These are phyloP conservation scores for Rhabdomys dilectus DNA, from an alignment of 2,113 vertebrate genomes.

Conservation along the genomic window DNA sequence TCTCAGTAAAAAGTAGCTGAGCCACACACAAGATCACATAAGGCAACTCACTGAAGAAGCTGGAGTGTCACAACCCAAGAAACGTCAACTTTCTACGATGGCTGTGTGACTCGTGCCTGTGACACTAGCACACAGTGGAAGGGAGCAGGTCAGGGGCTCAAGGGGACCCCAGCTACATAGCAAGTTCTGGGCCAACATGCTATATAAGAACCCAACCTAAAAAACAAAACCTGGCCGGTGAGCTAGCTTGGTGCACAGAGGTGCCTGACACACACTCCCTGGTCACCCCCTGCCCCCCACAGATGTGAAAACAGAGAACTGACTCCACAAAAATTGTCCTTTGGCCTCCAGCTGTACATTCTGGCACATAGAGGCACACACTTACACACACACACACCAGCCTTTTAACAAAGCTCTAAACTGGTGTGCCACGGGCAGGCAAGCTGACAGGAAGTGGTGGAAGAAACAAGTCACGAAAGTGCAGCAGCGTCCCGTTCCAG, in stretches of 20 bases:
- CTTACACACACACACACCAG: not conserved
- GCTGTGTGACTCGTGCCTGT: not conserved
- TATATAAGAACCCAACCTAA: not conserved
- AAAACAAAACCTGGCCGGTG: not conserved
- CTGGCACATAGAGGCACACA: not conserved
- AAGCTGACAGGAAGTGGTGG: not conserved
- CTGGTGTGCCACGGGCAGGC: rapidly evolving
- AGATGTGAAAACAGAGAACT: no score
- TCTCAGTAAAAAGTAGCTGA: conserved; percentile 1
- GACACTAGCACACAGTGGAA: not conserved
- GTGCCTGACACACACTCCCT: no score
- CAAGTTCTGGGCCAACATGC: not conserved
- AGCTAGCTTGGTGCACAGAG: not conserved
- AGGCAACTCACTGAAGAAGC: not conserved
- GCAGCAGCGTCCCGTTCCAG: not conserved
- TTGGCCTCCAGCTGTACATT: not conserved
- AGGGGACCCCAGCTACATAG: not conserved
- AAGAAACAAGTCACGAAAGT: rapidly evolving
- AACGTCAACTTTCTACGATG: not conserved
- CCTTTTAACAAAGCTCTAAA: not conserved
- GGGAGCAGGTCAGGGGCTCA: not conserved
- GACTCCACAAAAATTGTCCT: not conserved
- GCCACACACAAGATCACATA: not conserved
- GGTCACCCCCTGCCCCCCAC: not conserved
- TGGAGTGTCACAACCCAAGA: not conserved